phyloP scores from a whole-genome alignment of 2,113 vertebrate genomes.

The Zapus hudsonius region DNA sequence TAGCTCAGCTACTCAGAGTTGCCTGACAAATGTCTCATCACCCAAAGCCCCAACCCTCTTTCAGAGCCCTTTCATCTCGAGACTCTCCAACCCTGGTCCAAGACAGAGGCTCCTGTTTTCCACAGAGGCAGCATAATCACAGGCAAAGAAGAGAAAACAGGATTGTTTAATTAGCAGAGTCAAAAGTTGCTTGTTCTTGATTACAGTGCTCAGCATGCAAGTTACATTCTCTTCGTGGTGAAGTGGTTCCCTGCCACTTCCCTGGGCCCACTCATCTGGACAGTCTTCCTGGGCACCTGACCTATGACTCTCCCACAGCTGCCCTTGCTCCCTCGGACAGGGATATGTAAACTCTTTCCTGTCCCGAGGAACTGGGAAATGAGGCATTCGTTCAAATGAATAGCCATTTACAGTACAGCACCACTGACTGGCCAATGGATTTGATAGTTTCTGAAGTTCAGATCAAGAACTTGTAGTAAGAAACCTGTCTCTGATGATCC shows the following conservation, averaged over 20 bases:
- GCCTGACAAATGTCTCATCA: too few relatives aligned
- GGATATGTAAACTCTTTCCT: neutral
- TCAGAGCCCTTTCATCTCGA: neutral
- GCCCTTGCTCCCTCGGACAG: neutral
- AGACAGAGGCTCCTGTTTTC: neutral
- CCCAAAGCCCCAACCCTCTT: neutral
- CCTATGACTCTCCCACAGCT: neutral
- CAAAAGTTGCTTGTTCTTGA: constrained; percentile 63
- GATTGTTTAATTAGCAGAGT: constrained; percentile 68
- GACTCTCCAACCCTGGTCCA: neutral
- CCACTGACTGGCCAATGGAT: constrained; percentile 8
- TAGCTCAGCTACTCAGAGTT: too few relatives aligned
- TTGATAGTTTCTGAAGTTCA: constrained; percentile 16
- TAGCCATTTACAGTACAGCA: constrained; percentile 6
- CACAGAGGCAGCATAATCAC: constrained; percentile 47
- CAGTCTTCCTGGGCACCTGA: neutral
- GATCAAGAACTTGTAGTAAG: constrained; percentile 4
- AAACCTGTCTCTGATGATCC: constrained; percentile 23
- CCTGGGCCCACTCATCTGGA: neutral
- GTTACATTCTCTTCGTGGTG: constrained; percentile 41
- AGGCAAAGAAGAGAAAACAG: constrained; percentile 61
- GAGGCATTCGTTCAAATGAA: neutral
- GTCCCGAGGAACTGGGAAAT: constrained; percentile 2
- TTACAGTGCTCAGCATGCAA: constrained; percentile 69
- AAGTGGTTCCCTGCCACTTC: constrained; percentile 9